Evolutionary conservation across 23 tunicate species (phyloP), one percentile per base, ranked within the genome.

Genomic region (Ascidia mentula): DNA sequence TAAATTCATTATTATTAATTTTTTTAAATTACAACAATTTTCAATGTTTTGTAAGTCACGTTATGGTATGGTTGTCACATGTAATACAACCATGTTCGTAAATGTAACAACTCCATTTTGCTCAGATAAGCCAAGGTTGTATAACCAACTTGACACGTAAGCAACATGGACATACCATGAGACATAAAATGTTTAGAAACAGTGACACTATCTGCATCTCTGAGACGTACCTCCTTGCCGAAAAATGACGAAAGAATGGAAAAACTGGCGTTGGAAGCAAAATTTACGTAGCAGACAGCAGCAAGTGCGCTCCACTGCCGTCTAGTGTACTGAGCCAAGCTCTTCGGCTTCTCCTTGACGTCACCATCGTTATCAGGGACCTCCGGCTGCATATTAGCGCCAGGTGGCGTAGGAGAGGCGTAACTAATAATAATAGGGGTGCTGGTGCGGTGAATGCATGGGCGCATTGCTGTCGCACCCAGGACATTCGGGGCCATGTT

Each of bases 161-260:
- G n/a, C n/a, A n/a, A n/a, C n/a, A n/a, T n/a, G n/a, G n/a, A n/a
- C n/a, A n/a, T n/a, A n/a, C n/a, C n/a, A n/a, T n/a, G n/a, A n/a
- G n/a, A n/a, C n/a, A n/a, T n/a, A n/a, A n/a, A n/a, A n/a, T n/a
- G n/a, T n/a, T n/a, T n/a, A n/a, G n/a, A n/a, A n/a, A n/a, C n/a
- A n/a, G n/a, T n/a, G n/a, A n/a, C n/a, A n/a, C n/a, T n/a, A n/a
- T n/a, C n/a, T n/a, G 13, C 12, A 5, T 26, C 65, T 53, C 53
- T 42, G 15, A 53, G 13, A 8, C 77, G 40, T 85, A 85, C 89
- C 78, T 82, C 85, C 39, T 60, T 32, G 40, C 77, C 45, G 30
- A 88, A 88, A 40, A 88, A 88, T 36, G 92, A 75, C 12, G 92
- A 46, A 31, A 88, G 69, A 31, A 88, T 69, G 0, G 92, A 81